Conservation (phyloP, 1,140 invertebrate species). For the Ooceraea biroi region DNA sequence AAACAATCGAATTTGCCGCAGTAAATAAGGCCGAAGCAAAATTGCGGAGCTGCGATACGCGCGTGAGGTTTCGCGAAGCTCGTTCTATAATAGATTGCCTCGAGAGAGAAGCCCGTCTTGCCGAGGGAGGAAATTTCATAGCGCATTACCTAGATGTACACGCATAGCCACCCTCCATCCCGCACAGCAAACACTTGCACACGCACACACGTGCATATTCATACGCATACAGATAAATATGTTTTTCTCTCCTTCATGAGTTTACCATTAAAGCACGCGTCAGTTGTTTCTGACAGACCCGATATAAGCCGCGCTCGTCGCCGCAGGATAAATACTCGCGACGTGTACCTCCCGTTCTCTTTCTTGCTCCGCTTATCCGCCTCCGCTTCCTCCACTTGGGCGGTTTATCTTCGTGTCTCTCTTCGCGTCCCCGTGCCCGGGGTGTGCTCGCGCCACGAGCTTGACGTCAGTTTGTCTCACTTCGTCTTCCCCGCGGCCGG, state of each 20-base stretch:
- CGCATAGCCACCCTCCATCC: too few species aligned
- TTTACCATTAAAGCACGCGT: conserved; percentile 40
- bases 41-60: not conserved
- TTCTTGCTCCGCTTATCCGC: conserved; percentile 34
- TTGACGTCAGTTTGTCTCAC: conserved; percentile 70
- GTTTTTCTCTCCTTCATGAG: conserved; percentile 33
- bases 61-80: conserved; percentile 2
- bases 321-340: conserved; percentile 73
- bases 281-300: conserved; percentile 50
- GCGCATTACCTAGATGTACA: conserved; percentile 1
- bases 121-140: conserved; percentile 19
- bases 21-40: conserved; percentile 19
- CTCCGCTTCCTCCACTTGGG: conserved; percentile 57
- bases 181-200: too few species aligned
- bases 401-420: conserved; percentile 52
- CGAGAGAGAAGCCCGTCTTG: conserved; percentile 15
- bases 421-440: conserved; percentile 37
- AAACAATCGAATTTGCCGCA: conserved; percentile 6
- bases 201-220: not conserved
- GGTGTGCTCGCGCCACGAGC: not conserved
- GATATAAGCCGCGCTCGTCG: conserved; percentile 61
- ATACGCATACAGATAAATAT: conserved; percentile 20
- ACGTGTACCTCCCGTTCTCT: conserved; percentile 42
- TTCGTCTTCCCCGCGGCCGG: conserved; percentile 60
- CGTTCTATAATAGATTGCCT: conserved; percentile 6